Percentiles rank a stretch among this genome's conserved stretches.
Evolutionary conservation across 2,888 invertebrate genomes (phyloP).

Genomic region (Lacanobia wlatinum): DNA sequence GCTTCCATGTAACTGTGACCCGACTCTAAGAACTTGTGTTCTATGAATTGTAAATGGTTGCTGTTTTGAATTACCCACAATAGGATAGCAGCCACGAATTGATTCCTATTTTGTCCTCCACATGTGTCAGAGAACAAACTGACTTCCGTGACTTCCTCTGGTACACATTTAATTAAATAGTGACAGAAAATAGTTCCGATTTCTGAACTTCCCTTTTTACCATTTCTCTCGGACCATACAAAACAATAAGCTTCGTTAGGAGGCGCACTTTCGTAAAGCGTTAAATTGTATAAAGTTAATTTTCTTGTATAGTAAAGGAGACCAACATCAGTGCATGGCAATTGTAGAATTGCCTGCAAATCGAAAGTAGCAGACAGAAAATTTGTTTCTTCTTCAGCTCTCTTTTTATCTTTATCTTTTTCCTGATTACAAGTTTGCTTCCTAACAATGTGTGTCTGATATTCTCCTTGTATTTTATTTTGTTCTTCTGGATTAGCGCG

Average conservation of each 20-base stretch:
- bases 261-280: neutral
- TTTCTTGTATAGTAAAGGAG: slow-evolving; percentile 33
- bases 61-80: slow-evolving; percentile 7
- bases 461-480: neutral
- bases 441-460: neutral
- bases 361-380: slow-evolving; percentile 2
- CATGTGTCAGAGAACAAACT: neutral
- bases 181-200: neutral
- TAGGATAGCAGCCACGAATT: neutral
- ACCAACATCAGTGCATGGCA: slow-evolving; percentile 46
- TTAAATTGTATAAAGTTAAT: neutral
- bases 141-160: neutral
- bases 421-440: slow-evolving; percentile 8
- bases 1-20: slow-evolving; percentile 47
- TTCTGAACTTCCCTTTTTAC: slow-evolving; percentile 3
- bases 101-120: slow-evolving; percentile 4
- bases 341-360: slow-evolving; percentile 25
- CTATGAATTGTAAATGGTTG: neutral
- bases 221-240: neutral
- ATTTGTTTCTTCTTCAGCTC: slow-evolving; percentile 6
- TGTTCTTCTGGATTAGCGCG: slow-evolving; percentile 4
- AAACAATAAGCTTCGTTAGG: slow-evolving; percentile 3
- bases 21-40: slow-evolving; percentile 19
- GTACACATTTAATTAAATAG: neutral
- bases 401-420: slow-evolving; percentile 9